Evolutionary conservation across 2,797 vertebrate species (phyloP).

Genomic region (Spinibarbus caldwelli): DNA sequence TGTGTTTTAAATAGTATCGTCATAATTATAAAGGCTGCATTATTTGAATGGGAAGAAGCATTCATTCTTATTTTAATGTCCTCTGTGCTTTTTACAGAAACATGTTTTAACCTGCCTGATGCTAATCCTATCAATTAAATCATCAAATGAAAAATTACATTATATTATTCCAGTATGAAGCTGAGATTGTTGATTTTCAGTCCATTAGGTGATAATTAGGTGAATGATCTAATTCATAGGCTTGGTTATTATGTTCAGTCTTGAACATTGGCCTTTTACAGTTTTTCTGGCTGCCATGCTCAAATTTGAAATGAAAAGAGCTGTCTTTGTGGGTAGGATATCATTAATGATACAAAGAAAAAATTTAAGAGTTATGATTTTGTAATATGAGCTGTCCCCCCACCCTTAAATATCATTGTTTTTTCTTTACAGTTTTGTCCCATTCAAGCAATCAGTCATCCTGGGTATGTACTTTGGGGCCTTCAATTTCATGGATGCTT

Average conservation of each 20-base stretch:
- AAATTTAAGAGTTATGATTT: neutral
- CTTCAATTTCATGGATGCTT: constrained; percentile 76
- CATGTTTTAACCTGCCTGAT: too few species aligned
- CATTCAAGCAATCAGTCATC: constrained; percentile 71
- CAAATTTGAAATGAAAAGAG: neutral
- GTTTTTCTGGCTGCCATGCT: neutral
- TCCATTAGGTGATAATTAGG: constrained; percentile 25
- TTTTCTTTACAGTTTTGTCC: constrained; percentile 75
- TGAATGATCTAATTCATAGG: constrained; percentile 3
- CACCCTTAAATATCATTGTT: neutral
- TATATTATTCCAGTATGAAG: neutral
- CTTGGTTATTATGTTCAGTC: neutral
- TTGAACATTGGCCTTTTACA: neutral
- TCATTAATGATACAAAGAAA: neutral
- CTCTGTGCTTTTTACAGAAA: too few species aligned
- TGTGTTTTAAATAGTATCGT: too few species aligned
- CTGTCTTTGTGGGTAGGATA: neutral
- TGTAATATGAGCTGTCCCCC: neutral
- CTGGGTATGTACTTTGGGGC: constrained; percentile 74
- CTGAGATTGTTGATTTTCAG: neutral
- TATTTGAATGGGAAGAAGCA: too few species aligned
- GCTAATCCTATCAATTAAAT: too few species aligned
- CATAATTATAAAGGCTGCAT: too few species aligned
- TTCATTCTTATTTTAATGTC: too few species aligned
- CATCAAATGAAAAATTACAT: too few species aligned